Conservation (phyloP, 2,888 invertebrate species). For the Lasioglossum zephyrum region DNA sequence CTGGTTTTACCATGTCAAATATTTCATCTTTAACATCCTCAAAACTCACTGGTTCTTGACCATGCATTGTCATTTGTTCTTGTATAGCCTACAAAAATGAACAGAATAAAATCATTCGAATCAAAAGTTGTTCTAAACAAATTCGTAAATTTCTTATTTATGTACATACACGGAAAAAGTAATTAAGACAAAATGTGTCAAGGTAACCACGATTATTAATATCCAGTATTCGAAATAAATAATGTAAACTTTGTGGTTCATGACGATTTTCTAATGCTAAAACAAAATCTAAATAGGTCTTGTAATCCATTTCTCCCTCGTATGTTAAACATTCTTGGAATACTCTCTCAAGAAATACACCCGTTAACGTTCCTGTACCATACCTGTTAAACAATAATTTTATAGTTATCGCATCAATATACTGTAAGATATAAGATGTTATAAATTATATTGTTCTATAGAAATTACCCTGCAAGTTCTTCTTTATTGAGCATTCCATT, state of each 20-base stretch:
- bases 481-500: constrained; percentile 97
- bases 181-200: constrained; percentile 95
- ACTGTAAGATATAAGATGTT: neutral
- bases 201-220: constrained; percentile 94
- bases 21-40: constrained; percentile 98
- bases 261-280: constrained; percentile 96
- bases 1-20: constrained; percentile 98
- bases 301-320: constrained; percentile 98
- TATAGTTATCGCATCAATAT: neutral
- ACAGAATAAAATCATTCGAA: neutral
- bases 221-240: constrained; percentile 95
- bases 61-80: constrained; percentile 94
- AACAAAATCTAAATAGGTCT: constrained; percentile 97
- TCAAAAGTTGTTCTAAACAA: neutral
- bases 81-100: constrained; percentile 90
- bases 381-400: constrained; percentile 86
- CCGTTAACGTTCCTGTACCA: constrained; percentile 96
- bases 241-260: constrained; percentile 96
- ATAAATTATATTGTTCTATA: neutral
- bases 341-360: constrained; percentile 95
- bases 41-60: constrained; percentile 95
- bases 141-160: neutral
- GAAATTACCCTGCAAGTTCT: constrained; percentile 91
- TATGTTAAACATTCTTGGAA: constrained; percentile 98
- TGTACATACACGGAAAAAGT: constrained; percentile 91